These are phyloP conservation scores for Platynereis dumerilii DNA, from an alignment of 2,888 invertebrate species.

Conservation along the genomic window DNA sequence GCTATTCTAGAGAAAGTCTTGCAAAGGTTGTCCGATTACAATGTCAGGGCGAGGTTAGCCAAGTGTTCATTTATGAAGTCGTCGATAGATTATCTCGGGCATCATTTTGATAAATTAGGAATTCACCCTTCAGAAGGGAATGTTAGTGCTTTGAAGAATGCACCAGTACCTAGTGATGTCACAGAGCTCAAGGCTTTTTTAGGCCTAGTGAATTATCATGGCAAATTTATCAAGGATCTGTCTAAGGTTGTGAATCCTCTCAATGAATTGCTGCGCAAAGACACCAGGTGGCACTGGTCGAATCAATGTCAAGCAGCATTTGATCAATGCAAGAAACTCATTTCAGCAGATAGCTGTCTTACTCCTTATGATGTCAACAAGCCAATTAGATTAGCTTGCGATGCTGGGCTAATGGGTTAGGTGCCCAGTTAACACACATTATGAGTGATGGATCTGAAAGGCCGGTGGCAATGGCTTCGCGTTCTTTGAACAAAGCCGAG, in stretches of 20 bases:
- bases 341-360: slow-evolving; percentile 32
- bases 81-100: background rate
- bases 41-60: background rate
- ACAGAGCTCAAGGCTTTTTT: background rate
- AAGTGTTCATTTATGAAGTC: background rate
- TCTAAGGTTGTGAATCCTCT: background rate
- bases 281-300: background rate
- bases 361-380: slow-evolving; percentile 47
- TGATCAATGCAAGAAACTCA: background rate
- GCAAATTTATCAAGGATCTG: background rate
- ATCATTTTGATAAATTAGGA: background rate
- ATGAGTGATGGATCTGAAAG: slow-evolving; percentile 56
- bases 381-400: slow-evolving; percentile 51
- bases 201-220: slow-evolving; percentile 5
- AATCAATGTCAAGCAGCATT: slow-evolving; percentile 5
- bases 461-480: slow-evolving; percentile 62
- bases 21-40: background rate
- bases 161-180: background rate
- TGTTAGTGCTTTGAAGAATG: background rate
- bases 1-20: background rate
- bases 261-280: background rate
- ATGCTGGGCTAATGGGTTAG: slow-evolving; percentile 57
- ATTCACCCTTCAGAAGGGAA: background rate
- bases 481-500: slow-evolving; percentile 59
- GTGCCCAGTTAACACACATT: slow-evolving; percentile 43